Percentiles rank a stretch among this genome's conserved stretches.
Evolutionary conservation across 2,888 invertebrate species (phyloP).

Genomic region (Watsonalla binaria): DNA sequence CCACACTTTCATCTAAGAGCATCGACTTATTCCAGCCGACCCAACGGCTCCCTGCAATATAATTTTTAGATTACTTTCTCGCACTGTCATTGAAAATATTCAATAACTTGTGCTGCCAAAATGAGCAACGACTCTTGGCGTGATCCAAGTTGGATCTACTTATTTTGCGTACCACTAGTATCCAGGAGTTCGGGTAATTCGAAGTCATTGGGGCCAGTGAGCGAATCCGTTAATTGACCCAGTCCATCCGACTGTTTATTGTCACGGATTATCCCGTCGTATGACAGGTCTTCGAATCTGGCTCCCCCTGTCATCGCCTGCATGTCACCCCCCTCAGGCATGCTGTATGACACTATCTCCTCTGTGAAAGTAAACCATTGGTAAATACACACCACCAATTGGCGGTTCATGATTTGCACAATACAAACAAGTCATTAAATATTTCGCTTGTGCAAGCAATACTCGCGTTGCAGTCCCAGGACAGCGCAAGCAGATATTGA

Average conservation of each 20-base stretch:
- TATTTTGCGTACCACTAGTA: constrained; percentile 68
- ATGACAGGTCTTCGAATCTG: constrained; percentile 87
- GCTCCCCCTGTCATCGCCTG: constrained; percentile 82
- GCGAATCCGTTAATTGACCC: constrained; percentile 90
- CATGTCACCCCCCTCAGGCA: constrained; percentile 81
- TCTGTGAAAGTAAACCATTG: constrained; percentile 71
- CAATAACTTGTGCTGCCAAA: too few species aligned
- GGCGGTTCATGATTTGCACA: constrained; percentile 35
- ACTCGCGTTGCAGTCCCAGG: constrained; percentile 51
- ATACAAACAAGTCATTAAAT: constrained; percentile 16
- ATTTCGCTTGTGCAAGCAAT: constrained; percentile 14
- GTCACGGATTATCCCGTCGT: constrained; percentile 83
- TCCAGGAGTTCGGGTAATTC: constrained; percentile 78
- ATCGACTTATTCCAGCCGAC: constrained; percentile 91
- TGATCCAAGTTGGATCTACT: background rate
- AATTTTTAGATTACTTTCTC: background rate
- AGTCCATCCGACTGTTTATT: constrained; percentile 82
- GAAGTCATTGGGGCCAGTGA: constrained; percentile 83
- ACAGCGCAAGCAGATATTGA: constrained; percentile 43
- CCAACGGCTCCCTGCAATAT: constrained; percentile 82
- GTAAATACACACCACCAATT: constrained; percentile 46
- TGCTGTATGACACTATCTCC: constrained; percentile 82
- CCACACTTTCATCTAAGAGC: constrained; percentile 79
- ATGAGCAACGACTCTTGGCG: too few species aligned
- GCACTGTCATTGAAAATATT: too few species aligned